Conservation (phyloP, 2,113 vertebrate species). For the Cathartes aura region DNA sequence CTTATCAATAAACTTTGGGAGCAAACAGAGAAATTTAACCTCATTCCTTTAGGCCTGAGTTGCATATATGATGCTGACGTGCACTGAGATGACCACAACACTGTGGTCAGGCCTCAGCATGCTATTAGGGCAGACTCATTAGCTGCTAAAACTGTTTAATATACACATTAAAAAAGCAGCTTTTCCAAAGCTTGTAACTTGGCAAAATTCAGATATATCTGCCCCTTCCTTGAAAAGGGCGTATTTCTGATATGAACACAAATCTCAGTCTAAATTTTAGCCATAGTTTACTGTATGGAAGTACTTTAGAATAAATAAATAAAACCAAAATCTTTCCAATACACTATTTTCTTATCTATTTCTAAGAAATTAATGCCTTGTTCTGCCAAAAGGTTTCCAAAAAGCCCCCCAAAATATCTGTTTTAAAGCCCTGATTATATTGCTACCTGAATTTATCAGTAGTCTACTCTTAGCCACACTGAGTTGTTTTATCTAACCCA, state of each 20-base stretch:
- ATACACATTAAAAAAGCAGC: neutral
- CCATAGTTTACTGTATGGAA: neutral
- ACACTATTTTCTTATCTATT: neutral
- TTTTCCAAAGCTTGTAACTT: neutral
- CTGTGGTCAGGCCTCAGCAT: neutral
- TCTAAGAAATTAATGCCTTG: neutral
- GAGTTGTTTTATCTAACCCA: neutral
- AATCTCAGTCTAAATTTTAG: neutral
- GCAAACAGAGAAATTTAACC: neutral
- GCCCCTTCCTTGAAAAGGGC: neutral
- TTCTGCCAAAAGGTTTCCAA: neutral
- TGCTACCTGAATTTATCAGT: neutral
- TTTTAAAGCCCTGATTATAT: neutral
- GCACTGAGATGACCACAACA: accelerated
- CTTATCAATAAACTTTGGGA: neutral
- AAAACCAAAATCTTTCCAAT: neutral
- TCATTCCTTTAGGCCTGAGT: neutral
- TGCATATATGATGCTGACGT: accelerated
- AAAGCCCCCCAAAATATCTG: neutral
- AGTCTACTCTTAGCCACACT: neutral
- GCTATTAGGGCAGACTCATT: neutral
- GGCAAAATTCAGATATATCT: neutral
- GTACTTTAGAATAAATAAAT: neutral
- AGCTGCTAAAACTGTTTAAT: neutral
- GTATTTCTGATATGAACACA: neutral